Base-by-base conservation (phyloP, 2,797 vertebrate genomes). In the Acanthopagrus latus region DNA sequence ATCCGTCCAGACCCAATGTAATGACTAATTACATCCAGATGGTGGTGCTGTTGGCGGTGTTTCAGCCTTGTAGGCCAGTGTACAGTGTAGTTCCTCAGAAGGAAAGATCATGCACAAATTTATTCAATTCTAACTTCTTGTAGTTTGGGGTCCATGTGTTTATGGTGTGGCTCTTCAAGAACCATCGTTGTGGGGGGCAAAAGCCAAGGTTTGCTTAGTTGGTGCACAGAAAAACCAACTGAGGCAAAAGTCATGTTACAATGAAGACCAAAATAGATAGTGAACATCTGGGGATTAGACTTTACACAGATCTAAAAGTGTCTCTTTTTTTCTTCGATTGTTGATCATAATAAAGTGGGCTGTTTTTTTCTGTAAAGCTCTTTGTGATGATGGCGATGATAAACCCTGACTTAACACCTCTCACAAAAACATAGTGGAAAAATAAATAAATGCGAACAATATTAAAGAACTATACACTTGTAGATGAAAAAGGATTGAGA, bases 11-110 rank as follows among this genome's bases (percentile, higher is more conserved):
- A 33, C 4, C n/a, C 2, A 23, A 23, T 68, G 78, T 68, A 78
- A 62, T 65, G 27, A 47, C 73, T 41, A 1, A 23, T 2, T 54
- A 12, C 38, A 38, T 12, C 60, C 88, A 63, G 54, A 51, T 0
- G 66, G 41, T 20, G 82, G 78, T 8, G 55, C 44, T 88, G 64
- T 82, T 74, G 47, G 6, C 13, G 63, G 57, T 13, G 13, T 58
- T 59, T 48, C 20, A 29, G 9, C n/a, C 5, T 6, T 52, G 7
- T 1, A 48, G 33, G 38, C 38, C 23, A 43, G 3, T 25, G 52
- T 10, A 4, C 1, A 1, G 2, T 2, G 4, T 0, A 8, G 6
- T 7, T 50, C 43, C 18, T 1, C 16, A 9, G 18, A 17, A 6
- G 6, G 4, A 16, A 38, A 12, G 1, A 17, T 3, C 2, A 11